A percentile compares a stretch with the other conserved stretches of the same genome.
Conservation (phyloP, 2,797 vertebrate genomes). For the Microctenopoma steveboyesi region DNA sequence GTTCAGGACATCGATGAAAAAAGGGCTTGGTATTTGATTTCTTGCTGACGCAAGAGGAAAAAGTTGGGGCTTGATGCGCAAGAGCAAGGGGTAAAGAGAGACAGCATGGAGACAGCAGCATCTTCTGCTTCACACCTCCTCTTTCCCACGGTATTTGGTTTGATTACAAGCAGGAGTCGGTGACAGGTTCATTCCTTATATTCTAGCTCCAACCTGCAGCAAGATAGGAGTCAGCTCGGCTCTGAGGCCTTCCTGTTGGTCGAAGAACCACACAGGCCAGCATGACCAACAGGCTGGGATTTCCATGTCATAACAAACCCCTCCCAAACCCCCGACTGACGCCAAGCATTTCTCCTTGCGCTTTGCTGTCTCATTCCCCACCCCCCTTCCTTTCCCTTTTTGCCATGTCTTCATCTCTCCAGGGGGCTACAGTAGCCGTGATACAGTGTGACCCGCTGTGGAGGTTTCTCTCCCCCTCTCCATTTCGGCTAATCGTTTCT, state of each 20-base stretch:
- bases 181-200: constrained; percentile 70
- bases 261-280: constrained; percentile 47
- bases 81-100: constrained; percentile 35
- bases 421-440: constrained; percentile 65
- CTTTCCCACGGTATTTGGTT: constrained; percentile 83
- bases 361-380: constrained; percentile 60
- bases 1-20: constrained; percentile 61
- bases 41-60: constrained; percentile 82
- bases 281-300: constrained; percentile 61
- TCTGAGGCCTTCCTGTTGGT: constrained; percentile 53
- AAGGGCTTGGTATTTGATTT: constrained; percentile 75
- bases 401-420: constrained; percentile 61
- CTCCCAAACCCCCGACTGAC: constrained; percentile 40
- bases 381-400: constrained; percentile 38
- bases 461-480: constrained; percentile 40
- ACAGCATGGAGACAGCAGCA: constrained; percentile 69
- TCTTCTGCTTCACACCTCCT: constrained; percentile 77
- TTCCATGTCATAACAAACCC: constrained; percentile 67
- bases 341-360: constrained; percentile 53
- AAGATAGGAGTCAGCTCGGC: constrained; percentile 65
- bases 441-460: constrained; percentile 54
- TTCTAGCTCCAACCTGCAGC: constrained; percentile 50
- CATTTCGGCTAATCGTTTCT: constrained; percentile 72
- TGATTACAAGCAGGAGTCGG: constrained; percentile 79
- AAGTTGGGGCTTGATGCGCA: constrained; percentile 60